These are phyloP conservation scores for Tachysurus fulvidraco DNA, from an alignment of 2,113 vertebrate genomes.

Conservation along the genomic window DNA sequence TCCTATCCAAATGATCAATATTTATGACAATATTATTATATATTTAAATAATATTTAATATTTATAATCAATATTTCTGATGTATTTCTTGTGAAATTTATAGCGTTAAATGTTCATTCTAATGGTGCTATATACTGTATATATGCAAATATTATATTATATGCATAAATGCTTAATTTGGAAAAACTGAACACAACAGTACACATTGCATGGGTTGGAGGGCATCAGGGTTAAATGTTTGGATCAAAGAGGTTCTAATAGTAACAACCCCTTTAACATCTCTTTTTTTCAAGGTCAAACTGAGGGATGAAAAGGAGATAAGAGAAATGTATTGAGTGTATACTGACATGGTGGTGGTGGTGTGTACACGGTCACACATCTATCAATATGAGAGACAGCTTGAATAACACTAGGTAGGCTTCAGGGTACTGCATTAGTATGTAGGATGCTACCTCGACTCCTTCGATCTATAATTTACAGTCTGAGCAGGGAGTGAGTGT, in stretches of 20 bases:
- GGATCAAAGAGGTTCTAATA: neutral
- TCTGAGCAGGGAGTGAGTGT: neutral
- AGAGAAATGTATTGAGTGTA: neutral
- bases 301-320: neutral
- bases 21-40: too few species aligned
- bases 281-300: neutral
- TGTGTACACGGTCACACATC: neutral
- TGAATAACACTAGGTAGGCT: conserved; percentile 5
- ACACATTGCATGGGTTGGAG: neutral
- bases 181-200: neutral
- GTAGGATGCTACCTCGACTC: neutral
- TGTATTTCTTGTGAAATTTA: neutral
- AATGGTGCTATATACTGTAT: neutral
- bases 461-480: conserved; percentile 56
- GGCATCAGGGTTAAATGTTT: neutral
- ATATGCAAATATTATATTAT: neutral
- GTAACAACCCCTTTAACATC: neutral
- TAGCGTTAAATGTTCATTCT: neutral
- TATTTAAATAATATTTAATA: too few species aligned
- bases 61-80: neutral
- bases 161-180: neutral
- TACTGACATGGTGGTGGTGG: neutral
- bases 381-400: conserved; percentile 16
- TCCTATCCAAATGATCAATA: neutral
- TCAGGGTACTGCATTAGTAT: conserved; percentile 11